Evolutionary conservation across 2,888 invertebrate genomes (phyloP).

Genomic region (Clunio marinus): DNA sequence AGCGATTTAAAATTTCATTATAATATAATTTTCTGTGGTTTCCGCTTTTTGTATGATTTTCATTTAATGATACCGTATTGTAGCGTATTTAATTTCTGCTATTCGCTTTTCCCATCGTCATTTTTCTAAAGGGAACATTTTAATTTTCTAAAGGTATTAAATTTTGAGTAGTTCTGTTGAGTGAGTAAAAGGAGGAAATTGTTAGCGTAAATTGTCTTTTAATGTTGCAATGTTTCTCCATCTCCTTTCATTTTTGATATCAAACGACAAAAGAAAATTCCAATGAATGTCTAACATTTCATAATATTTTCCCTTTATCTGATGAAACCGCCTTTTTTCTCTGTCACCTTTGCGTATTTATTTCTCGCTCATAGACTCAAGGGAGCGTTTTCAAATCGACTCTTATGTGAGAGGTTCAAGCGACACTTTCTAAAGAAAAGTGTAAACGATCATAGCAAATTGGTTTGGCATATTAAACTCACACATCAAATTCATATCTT

Average conservation of each 20-base stretch:
- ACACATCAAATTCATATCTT: background rate
- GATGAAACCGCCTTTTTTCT: background rate
- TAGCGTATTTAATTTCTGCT: conserved; percentile 25
- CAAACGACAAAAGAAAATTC: conserved; percentile 11
- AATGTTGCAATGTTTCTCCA: background rate
- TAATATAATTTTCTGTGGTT: conserved; percentile 38
- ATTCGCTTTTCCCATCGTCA: conserved; percentile 19
- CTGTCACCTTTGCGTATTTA: background rate
- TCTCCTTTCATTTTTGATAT: background rate
- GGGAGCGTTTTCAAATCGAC: background rate
- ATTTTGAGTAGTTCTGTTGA: background rate
- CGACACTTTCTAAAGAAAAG: background rate
- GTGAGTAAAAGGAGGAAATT: background rate
- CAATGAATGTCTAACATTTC: conserved; percentile 14
- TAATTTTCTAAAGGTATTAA: conserved; percentile 21
- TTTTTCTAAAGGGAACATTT: background rate
- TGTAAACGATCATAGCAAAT: conserved; percentile 17
- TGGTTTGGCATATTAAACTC: conserved; percentile 2
- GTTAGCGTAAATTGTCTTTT: conserved; percentile 6
- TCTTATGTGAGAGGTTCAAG: background rate
- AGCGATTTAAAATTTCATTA: conserved; percentile 39
- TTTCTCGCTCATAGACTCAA: conserved; percentile 8
- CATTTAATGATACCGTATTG: conserved; percentile 39
- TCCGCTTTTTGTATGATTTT: conserved; percentile 33
- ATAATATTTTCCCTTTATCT: conserved; percentile 4